Evolutionary conservation across 2,888 invertebrate species (phyloP).

Genomic region (Idaea dimidiata): DNA sequence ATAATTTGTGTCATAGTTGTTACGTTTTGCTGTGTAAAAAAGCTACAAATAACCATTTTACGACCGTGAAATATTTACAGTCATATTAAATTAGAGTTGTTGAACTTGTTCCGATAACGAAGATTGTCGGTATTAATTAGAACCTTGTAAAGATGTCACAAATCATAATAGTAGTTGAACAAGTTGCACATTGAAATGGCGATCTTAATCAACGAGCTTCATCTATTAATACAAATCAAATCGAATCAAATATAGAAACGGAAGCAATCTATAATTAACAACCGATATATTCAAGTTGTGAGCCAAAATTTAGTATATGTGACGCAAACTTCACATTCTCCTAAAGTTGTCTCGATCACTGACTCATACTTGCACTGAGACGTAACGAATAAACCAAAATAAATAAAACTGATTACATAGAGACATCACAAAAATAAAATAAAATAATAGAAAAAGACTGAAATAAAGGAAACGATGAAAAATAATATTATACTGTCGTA

Average conservation of each 20-base stretch:
- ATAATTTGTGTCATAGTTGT: conserved; percentile 17
- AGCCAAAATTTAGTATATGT: conserved; percentile 51
- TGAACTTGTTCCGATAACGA: not conserved
- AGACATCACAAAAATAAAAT: not conserved
- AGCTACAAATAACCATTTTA: not conserved
- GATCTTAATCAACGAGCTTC: conserved; percentile 38
- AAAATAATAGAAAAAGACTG: conserved; percentile 5
- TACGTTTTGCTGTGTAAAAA: conserved; percentile 1
- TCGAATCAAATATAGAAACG: conserved; percentile 43
- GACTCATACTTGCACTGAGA: conserved; percentile 14
- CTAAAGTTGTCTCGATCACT: conserved; percentile 12
- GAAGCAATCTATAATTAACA: conserved; percentile 56
- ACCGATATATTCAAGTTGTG: conserved; percentile 40
- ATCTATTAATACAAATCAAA: conserved; percentile 45
- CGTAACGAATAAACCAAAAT: conserved; percentile 9
- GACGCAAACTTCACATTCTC: conserved; percentile 44
- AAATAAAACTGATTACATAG: conserved; percentile 5
- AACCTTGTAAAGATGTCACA: conserved; percentile 53
- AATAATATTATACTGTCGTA: conserved; percentile 14
- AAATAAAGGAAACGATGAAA: conserved; percentile 14
- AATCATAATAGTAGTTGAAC: conserved; percentile 37
- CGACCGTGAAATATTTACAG: not conserved
- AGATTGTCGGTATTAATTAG: conserved; percentile 28
- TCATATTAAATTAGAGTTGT: conserved; percentile 5
- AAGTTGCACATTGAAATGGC: conserved; percentile 29